Evolutionary conservation across 2,797 vertebrate genomes (phyloP).

Genomic region (Oreonectes daqikongensis): DNA sequence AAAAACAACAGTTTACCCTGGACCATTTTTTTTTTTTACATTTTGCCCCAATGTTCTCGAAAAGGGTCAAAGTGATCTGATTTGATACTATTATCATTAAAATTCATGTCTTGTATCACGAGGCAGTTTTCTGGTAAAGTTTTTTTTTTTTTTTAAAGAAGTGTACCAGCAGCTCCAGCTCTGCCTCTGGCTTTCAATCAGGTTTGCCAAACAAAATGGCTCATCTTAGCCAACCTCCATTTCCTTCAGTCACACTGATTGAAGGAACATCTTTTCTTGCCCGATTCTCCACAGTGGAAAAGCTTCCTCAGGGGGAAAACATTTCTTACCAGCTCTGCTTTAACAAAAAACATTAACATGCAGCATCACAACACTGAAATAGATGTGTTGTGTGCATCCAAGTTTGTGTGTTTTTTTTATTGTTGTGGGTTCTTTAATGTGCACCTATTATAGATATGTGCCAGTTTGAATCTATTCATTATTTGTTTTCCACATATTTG

Average conservation of each 20-base stretch:
- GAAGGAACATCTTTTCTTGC: constrained; percentile 36
- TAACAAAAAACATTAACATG: constrained; percentile 13
- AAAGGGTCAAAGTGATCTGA: neutral
- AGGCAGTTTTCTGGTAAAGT: constrained; percentile 7
- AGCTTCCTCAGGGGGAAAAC: constrained; percentile 36
- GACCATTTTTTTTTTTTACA: neutral
- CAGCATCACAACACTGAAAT: constrained; percentile 1
- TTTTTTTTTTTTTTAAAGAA: constrained; percentile 23
- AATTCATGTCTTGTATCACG: neutral
- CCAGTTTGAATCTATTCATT: neutral
- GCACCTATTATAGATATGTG: neutral
- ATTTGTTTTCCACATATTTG: neutral
- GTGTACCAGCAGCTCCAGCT: constrained; percentile 5
- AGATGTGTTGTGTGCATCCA: neutral
- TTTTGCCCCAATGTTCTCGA: neutral
- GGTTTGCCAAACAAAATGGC: constrained; percentile 56
- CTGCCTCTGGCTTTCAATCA: constrained; percentile 53
- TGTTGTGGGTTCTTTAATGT: neutral
- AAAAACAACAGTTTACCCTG: no score
- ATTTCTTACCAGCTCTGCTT: constrained; percentile 24
- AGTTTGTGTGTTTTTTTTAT: constrained; percentile 1
- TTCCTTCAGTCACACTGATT: constrained; percentile 39
- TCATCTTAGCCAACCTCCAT: constrained; percentile 50
- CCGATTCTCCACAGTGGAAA: constrained; percentile 46
- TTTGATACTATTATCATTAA: constrained; percentile 7